phyloP scores from a whole-genome alignment of 2,797 vertebrate genomes.

The Anguilla marmorata region DNA sequence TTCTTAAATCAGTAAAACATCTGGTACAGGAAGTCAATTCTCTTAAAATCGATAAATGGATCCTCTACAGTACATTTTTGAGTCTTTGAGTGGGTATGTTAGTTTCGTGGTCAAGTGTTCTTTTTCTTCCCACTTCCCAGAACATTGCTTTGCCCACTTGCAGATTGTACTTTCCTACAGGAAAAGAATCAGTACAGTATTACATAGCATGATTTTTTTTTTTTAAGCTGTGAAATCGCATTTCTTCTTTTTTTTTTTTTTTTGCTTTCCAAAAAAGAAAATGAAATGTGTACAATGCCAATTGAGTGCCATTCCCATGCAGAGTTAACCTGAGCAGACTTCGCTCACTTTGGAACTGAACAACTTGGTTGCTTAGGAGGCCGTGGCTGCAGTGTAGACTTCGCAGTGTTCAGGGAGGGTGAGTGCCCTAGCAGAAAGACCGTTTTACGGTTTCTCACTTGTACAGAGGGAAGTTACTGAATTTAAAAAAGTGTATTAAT shows the following conservation, averaged over 20 bases:
- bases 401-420: slow-evolving; percentile 47
- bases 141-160: slow-evolving; percentile 50
- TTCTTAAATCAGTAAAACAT: slow-evolving; percentile 36
- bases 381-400: slow-evolving; percentile 59
- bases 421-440: slow-evolving; percentile 36
- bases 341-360: slow-evolving; percentile 40
- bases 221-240: slow-evolving; percentile 71
- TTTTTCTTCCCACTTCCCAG: slow-evolving; percentile 40
- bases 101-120: slow-evolving; percentile 45
- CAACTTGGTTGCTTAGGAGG: slow-evolving; percentile 43
- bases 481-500: slow-evolving; percentile 38
- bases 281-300: slow-evolving; percentile 42
- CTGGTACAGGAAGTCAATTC: slow-evolving; percentile 42
- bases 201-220: slow-evolving; percentile 51
- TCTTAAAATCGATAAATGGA: slow-evolving; percentile 45
- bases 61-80: slow-evolving; percentile 41
- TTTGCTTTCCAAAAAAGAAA: slow-evolving; percentile 35
- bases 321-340: slow-evolving; percentile 30
- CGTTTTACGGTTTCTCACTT: slow-evolving; percentile 40
- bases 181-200: slow-evolving; percentile 45
- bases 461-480: slow-evolving; percentile 43
- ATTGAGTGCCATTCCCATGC: slow-evolving; percentile 56
- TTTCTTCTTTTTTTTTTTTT: slow-evolving; percentile 49
- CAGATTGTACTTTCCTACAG: slow-evolving; percentile 45
- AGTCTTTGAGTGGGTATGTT: slow-evolving; percentile 47